A percentile compares a stretch with the other conserved stretches of the same genome.
phyloP scores from a whole-genome alignment of 2,113 vertebrate species.

The Podilymbus podiceps region DNA sequence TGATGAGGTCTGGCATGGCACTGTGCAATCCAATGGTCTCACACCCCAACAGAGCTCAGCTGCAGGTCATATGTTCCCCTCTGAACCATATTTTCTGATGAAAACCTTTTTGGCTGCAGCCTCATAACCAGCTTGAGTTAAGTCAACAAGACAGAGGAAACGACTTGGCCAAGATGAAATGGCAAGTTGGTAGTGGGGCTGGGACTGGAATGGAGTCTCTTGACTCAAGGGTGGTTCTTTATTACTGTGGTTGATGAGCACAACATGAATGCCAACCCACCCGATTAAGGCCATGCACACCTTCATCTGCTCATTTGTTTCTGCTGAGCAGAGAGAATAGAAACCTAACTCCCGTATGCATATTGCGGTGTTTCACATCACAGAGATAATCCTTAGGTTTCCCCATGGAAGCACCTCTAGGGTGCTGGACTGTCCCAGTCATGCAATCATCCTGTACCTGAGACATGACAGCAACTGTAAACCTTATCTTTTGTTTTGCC shows the following conservation, averaged over 20 bases:
- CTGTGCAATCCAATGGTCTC: constrained; percentile 67
- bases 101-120: constrained; percentile 55
- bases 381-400: neutral
- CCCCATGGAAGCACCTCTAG: neutral
- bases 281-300: neutral
- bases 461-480: neutral
- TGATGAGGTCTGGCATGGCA: constrained; percentile 63
- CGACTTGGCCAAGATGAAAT: neutral
- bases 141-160: constrained; percentile 25
- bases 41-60: constrained; percentile 66
- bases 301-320: neutral
- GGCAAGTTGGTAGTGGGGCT: neutral
- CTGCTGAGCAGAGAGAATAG: neutral
- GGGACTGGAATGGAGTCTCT: neutral
- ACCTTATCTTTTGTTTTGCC: neutral
- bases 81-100: constrained; percentile 63
- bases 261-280: neutral
- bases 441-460: neutral
- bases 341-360: neutral
- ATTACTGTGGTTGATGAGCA: neutral
- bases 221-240: neutral
- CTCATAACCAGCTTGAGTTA: constrained; percentile 28
- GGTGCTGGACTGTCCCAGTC: neutral
- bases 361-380: neutral
- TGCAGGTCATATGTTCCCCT: constrained; percentile 67